A percentile compares a stretch with the other conserved stretches of the same genome.
phyloP scores from a whole-genome alignment of 2,113 vertebrate species.

The Tonatia bakeri region DNA sequence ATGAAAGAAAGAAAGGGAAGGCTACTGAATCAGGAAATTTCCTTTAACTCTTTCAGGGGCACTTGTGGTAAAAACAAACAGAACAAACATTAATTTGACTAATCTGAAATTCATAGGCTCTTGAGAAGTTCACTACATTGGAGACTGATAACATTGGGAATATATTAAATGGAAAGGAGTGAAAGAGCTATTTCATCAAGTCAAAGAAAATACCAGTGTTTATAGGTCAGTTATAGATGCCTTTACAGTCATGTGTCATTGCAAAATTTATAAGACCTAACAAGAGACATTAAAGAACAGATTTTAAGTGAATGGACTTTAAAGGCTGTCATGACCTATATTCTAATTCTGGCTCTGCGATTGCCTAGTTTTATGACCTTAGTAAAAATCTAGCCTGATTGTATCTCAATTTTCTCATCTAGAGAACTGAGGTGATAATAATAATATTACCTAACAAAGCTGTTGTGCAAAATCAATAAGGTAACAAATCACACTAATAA shows the following conservation, averaged over 20 bases:
- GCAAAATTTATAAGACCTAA: background rate
- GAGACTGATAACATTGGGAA: background rate
- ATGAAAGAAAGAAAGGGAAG: background rate
- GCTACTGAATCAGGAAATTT: background rate
- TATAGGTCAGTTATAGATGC: background rate
- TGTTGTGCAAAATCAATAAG: background rate
- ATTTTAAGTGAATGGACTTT: background rate
- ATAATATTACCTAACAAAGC: background rate
- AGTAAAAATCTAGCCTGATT: background rate
- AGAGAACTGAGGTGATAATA: background rate
- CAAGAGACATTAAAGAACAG: background rate
- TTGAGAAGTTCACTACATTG: background rate
- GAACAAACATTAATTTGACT: background rate
- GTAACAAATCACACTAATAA: background rate
- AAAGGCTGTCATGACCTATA: background rate
- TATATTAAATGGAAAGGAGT: background rate
- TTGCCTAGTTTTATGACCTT: background rate
- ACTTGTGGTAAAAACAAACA: background rate
- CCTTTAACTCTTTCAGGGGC: background rate
- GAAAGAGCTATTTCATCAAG: background rate
- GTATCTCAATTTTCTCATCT: background rate
- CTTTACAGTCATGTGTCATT: background rate
- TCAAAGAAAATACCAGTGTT: background rate
- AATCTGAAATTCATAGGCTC: background rate
- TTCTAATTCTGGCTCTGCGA: background rate